Percentiles rank a stretch among this genome's conserved stretches.
These are phyloP conservation scores for Apotomis capreana DNA, from an alignment of 2,888 invertebrate genomes.

Conservation along the genomic window DNA sequence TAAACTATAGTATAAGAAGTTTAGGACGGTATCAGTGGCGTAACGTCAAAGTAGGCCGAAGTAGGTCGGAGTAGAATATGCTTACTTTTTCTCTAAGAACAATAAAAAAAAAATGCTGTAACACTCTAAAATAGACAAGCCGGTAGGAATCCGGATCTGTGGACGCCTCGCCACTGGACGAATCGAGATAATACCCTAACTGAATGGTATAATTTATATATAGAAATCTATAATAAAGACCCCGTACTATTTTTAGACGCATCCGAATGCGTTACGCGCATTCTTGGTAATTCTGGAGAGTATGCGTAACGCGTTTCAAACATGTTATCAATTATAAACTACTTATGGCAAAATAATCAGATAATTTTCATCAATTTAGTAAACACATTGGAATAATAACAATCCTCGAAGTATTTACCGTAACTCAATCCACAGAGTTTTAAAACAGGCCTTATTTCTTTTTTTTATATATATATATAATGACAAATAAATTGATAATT, in stretches of 20 bases:
- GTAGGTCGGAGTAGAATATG: too few species aligned
- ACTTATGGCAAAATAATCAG: conserved; percentile 17
- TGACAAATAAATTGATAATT: too few species aligned
- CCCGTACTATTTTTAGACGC: conserved; percentile 9
- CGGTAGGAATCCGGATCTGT: too few species aligned
- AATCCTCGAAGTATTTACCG: neutral
- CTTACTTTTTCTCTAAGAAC: too few species aligned
- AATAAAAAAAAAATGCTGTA: too few species aligned
- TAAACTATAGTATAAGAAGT: neutral
- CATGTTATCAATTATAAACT: neutral
- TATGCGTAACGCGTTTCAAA: conserved; percentile 2
- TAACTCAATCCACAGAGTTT: too few species aligned
- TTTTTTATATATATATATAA: too few species aligned
- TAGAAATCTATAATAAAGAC: neutral
- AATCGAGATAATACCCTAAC: conserved; percentile 1
- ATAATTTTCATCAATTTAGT: neutral
- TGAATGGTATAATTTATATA: neutral
- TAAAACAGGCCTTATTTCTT: too few species aligned
- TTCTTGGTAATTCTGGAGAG: conserved; percentile 1
- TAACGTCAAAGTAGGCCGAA: too few species aligned
- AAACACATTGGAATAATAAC: neutral
- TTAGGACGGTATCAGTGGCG: neutral
- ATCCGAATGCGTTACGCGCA: conserved; percentile 12
- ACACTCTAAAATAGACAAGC: too few species aligned
- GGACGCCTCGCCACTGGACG: too few species aligned